Evolutionary conservation across 1,140 invertebrate genomes (phyloP), one percentile per base, ranked within the genome.

Genomic region (Tyrophagus putrescentiae): DNA sequence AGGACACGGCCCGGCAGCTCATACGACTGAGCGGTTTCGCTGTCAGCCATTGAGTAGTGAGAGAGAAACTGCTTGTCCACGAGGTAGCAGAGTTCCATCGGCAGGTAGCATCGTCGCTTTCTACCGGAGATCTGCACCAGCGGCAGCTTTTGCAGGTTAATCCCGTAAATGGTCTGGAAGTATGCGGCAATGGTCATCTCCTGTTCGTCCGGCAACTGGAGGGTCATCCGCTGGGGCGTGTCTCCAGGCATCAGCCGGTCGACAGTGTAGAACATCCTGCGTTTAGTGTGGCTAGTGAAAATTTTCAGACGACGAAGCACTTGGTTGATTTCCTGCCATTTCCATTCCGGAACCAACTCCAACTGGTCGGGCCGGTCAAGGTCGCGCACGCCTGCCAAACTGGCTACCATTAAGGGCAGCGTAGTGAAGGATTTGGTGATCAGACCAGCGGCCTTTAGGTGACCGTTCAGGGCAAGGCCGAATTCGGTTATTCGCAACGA

Each of bases 81-180:
- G 18, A 60, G n/a, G 16, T 27, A 13, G 23, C 57, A 59, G 6
- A 59, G 9, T 58, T 59, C 48, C 16, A 60, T 58, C 33, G 58
- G 58, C 6, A 60, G 31, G 25, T 6, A 7, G 5, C n/a, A n/a
- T n/a, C n/a, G n/a, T n/a, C 6, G 13, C 31, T 5, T 5, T 27
- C 31, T 58, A 3, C n/a, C 16, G 9, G 13, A 31, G 5, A 27
- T 27, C 13, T 56, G 25, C 23, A 23, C 44, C 4, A 60, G 45
- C 16, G 11, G 27, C 52, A 56, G 58, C 23, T 60, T 27, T 27
- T 60, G 5, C 28, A 60, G 6, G 5, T 4, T 6, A n/a, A 62
- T 33, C 3, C n/a, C 3, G 29, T 60, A 60, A 57, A 33, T 25
- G 5, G 7, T 5, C 18, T 29, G 6, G 42, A 29, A 56, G 23